These are phyloP conservation scores for Macrobrachium nipponense DNA, from an alignment of 1,140 invertebrate species.

Conservation along the genomic window DNA sequence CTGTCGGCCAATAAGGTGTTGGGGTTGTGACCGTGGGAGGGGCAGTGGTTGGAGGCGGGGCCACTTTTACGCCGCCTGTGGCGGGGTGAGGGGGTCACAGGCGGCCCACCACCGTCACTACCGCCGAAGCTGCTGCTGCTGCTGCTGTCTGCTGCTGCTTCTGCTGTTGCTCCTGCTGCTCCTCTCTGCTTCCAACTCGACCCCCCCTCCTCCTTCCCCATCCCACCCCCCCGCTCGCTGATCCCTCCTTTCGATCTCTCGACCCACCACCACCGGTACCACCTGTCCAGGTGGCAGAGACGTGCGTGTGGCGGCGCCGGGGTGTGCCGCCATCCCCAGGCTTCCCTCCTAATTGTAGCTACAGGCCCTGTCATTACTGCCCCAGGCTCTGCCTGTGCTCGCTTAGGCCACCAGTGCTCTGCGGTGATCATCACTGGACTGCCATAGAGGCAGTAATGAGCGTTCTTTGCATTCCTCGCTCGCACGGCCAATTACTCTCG, in stretches of 20 bases:
- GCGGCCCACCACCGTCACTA: constrained; percentile 26
- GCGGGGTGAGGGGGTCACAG: constrained; percentile 57
- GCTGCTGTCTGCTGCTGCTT: too few species aligned
- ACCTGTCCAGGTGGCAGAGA: constrained; percentile 40
- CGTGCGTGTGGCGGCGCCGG: constrained; percentile 55
- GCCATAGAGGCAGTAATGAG: not conserved
- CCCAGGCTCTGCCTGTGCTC: not conserved
- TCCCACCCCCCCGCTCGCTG: too few species aligned
- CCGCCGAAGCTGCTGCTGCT: not conserved
- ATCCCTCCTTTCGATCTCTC: not conserved
- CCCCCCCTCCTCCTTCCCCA: too few species aligned
- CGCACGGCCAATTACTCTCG: too few species aligned
- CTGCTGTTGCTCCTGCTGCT: too few species aligned
- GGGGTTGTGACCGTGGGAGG: constrained; percentile 48
- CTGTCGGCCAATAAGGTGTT: constrained; percentile 51
- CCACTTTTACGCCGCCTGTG: constrained; percentile 32
- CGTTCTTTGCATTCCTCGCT: not conserved
- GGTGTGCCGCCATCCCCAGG: constrained; percentile 48
- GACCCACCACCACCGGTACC: constrained; percentile 37
- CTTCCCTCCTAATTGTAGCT: constrained; percentile 48
- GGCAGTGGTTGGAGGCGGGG: constrained; percentile 45
- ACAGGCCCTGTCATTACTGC: constrained; percentile 18
- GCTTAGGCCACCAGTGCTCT: not conserved
- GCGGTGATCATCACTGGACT: not conserved
- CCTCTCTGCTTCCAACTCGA: too few species aligned